Evolutionary conservation across 53 echinoderm and acorn worm species (phyloP), one percentile per base, ranked within the genome.

Genomic region (Mesocentrotus franciscanus): DNA sequence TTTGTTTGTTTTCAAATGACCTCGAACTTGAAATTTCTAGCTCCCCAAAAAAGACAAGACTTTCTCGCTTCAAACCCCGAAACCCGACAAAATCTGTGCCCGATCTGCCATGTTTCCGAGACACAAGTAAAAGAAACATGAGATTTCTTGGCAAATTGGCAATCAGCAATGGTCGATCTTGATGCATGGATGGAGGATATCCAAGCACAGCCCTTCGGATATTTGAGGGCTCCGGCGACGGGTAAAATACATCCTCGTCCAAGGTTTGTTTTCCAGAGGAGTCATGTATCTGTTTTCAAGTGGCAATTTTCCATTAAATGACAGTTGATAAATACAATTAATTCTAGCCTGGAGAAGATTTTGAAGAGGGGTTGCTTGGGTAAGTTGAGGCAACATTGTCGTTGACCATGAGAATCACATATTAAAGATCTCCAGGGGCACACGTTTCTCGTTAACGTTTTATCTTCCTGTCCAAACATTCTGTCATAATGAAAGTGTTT

Each of bases 261-360:
- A 81, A 81, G 60, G 57, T 60, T 78, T 93, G 81, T 93, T 93
- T 78, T 93, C 81, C 36, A 55, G 79, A 78, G 81, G 93, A 92
- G 81, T 81, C 93, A 32, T 81, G 61, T 81, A 93, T 93, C 93
- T 78, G 59, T 81, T 78, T 93, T 79, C 83, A 59, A 81, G 34
- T 58, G 60, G 79, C 93, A 93, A 93, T 93, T 81, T 93, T 93
- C 93, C 93, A 93, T 93, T 93, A 93, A 78, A 93, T 81, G 79
- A 81, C 92, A 93, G 93, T 93, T 79, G 93, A 93, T 93, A 81
- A 93, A 93, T 93, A 79, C 93, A 61, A 79, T 93, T 78, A 81
- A 93, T 93, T 81, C 81, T 55, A 71, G 92, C 92, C 92, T 42
- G 39, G 36, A 59, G 91, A 91, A 91, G 91, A 91, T 91, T 85